These are phyloP conservation scores for Maccullochella peelii DNA, from an alignment of 2,113 vertebrate genomes.

Conservation along the genomic window DNA sequence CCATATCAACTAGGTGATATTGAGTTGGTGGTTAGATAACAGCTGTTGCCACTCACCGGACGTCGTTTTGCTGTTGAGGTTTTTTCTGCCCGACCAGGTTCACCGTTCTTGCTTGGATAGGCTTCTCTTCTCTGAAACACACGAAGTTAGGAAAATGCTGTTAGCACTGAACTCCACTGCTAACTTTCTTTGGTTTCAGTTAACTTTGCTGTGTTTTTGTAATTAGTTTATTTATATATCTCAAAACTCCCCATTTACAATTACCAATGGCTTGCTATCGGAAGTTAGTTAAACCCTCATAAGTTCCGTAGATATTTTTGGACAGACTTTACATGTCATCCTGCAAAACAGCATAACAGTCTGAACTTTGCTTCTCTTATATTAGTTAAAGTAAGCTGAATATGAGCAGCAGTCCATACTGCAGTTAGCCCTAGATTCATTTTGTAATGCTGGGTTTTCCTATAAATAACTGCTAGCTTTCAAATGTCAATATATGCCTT, in stretches of 20 bases:
- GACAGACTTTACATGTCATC: background rate
- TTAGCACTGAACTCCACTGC: slow-evolving; percentile 16
- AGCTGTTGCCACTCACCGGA: slow-evolving; percentile 78
- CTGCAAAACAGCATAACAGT: background rate
- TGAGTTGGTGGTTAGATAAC: background rate
- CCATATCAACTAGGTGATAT: background rate
- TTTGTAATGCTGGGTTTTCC: background rate
- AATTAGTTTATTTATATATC: background rate
- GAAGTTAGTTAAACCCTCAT: background rate
- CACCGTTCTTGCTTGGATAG: slow-evolving; percentile 85
- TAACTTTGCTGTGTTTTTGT: background rate
- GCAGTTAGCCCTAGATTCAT: background rate
- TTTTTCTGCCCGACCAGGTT: slow-evolving; percentile 88
- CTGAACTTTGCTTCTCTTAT: background rate
- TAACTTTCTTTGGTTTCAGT: background rate
- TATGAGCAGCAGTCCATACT: slow-evolving; percentile 1
- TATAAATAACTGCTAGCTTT: background rate
- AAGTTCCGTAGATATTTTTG: background rate
- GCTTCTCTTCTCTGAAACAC: slow-evolving; percentile 85
- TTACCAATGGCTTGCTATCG: background rate
- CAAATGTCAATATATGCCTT: background rate
- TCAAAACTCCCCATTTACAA: background rate
- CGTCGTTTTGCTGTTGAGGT: slow-evolving; percentile 85
- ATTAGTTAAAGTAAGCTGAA: background rate
- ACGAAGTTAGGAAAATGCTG: slow-evolving; percentile 26